Evolutionary conservation across 2,113 vertebrate species (phyloP), one percentile per base, ranked within the genome.

Genomic region (Daphoenositta chrysoptera): DNA sequence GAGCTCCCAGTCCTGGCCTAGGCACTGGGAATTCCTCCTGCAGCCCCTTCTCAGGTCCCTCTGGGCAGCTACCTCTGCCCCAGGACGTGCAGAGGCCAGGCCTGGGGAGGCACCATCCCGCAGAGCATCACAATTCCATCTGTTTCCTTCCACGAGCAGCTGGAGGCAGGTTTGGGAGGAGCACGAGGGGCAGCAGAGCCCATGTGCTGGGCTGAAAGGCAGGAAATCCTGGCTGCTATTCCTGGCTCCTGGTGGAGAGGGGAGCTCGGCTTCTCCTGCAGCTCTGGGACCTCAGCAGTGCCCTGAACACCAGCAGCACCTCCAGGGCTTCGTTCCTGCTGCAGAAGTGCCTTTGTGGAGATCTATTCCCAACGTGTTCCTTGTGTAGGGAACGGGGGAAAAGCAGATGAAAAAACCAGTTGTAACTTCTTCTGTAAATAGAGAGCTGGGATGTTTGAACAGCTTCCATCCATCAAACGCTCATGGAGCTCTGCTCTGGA

Each of bases 151-250:
- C 47, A 16, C 42, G 48, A 83, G 63, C 85, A 90, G 85, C 90
- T 73, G 75, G 64, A 54, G 60, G 78, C 28, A 21, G 40, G 68
- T 66, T 4, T 48, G 40, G 57, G 30, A 44, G 3, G 20, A 42
- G 88, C 47, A 54, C 69, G 40, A 87, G 75, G 79, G 69, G 69
- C 89, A 86, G 71, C 3, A 22, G 39, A 48, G 95, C 64, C 78
- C 5, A 4, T 5, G 69, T 18, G 47, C 73, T 84, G 72, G 50
- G 82, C 86, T 77, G 76, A 72, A 84, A 84, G 91, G 93, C 94
- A 94, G 95, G 95, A 95, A 94, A 94, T 91, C 95, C 95, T 95
- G 95, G 15, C 68, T 83, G 83, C 93, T 95, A 1, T 87, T 94
- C 94, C 91, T 94, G 91, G 27, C 39, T 80, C 53, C 14, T 73